These are phyloP conservation scores for Unio delphinus DNA, from an alignment of 2,888 invertebrate genomes.

Conservation along the genomic window DNA sequence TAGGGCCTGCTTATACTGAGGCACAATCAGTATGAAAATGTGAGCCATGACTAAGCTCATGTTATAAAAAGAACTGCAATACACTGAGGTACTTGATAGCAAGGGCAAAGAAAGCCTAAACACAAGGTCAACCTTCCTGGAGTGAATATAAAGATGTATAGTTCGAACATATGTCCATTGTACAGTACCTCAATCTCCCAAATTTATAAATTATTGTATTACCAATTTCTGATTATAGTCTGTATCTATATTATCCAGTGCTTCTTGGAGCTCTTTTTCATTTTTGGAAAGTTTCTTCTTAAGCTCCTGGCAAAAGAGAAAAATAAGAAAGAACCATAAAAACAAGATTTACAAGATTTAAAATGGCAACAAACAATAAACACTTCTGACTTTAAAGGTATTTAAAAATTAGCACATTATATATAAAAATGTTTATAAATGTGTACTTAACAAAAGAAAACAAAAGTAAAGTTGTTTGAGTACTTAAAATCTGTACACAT, in stretches of 20 bases:
- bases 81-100: too few species aligned
- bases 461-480: too few species aligned
- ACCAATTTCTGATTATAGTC: constrained; percentile 50
- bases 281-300: constrained; percentile 49
- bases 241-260: constrained; percentile 49
- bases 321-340: too few species aligned
- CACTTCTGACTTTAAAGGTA: too few species aligned
- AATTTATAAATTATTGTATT: constrained; percentile 1
- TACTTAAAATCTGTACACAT: too few species aligned
- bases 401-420: not conserved
- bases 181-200: not conserved
- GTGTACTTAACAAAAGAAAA: not conserved
- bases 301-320: constrained; percentile 41
- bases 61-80: too few species aligned
- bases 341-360: too few species aligned
- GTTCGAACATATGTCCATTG: not conserved
- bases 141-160: constrained; percentile 1
- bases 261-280: constrained; percentile 44
- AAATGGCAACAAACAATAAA: too few species aligned
- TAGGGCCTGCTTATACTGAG: too few species aligned
- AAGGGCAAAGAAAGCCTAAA: too few species aligned
- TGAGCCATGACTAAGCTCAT: too few species aligned
- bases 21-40: too few species aligned
- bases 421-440: not conserved
- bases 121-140: not conserved